Percentiles rank a stretch among this genome's conserved stretches.
Conservation (phyloP, 2,113 vertebrate species). For the Archilochus colubris region DNA sequence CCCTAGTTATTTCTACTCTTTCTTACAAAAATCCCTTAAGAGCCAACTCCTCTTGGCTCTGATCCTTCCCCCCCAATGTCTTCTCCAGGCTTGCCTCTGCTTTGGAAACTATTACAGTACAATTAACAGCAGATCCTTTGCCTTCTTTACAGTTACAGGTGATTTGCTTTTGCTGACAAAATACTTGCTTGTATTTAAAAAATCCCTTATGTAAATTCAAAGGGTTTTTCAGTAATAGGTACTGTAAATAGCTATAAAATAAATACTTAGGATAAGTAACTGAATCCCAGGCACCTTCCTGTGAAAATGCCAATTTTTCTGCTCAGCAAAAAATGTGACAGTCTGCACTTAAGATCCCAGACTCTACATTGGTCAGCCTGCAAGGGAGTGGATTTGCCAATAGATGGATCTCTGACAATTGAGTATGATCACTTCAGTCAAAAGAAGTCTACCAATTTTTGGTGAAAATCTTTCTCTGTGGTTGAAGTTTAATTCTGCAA, state of each 20-base stretch:
- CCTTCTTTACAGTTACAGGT: not conserved
- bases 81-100: not conserved
- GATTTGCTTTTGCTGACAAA: not conserved
- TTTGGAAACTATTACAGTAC: not conserved
- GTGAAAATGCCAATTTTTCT: not conserved
- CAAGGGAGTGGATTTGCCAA: not conserved
- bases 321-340: not conserved
- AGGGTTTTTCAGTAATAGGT: not conserved
- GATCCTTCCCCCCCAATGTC: not conserved
- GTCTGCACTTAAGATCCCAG: not conserved
- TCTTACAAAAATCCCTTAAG: not conserved
- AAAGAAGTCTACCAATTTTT: not conserved
- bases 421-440: not conserved
- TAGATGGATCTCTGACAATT: not conserved
- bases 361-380: not conserved
- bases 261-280: not conserved
- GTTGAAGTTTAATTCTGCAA: not conserved
- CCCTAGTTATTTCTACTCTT: not conserved
- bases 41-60: not conserved
- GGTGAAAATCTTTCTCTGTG: rapidly evolving
- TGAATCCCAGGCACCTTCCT: not conserved
- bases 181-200: not conserved
- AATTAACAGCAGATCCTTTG: not conserved
- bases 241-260: not conserved
- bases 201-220: not conserved